These are phyloP conservation scores for Leucopsar rothschildi DNA, from an alignment of 2,113 vertebrate genomes.

Conservation along the genomic window DNA sequence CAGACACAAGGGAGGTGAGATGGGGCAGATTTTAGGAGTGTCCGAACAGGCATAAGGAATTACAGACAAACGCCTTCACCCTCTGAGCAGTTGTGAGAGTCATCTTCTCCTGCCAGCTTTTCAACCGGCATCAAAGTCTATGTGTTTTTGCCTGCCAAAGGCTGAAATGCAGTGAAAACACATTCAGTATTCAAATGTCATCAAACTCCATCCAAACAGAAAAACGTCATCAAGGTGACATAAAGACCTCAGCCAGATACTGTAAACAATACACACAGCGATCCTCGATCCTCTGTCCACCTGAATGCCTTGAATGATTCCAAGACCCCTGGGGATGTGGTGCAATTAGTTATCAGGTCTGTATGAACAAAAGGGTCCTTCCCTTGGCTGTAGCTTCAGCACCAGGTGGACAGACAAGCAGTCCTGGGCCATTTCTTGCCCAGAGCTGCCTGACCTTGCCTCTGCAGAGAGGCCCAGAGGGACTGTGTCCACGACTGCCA, in stretches of 20 bases:
- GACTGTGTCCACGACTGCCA: neutral
- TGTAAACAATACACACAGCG: accelerated
- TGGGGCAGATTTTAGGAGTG: neutral
- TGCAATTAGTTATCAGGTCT: neutral
- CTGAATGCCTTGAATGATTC: neutral
- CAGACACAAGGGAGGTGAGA: neutral
- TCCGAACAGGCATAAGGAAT: neutral
- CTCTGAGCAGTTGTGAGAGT: neutral
- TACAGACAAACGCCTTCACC: neutral
- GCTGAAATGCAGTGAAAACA: neutral
- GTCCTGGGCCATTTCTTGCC: neutral
- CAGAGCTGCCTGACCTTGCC: neutral
- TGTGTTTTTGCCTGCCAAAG: neutral
- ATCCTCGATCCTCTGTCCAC: neutral
- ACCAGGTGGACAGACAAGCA: neutral
- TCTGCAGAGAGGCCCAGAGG: neutral
- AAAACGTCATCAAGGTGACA: neutral
- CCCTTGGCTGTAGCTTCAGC: neutral
- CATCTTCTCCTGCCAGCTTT: neutral
- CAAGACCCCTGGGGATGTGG: neutral
- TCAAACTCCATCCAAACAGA: neutral
- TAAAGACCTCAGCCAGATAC: neutral
- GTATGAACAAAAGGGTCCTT: neutral
- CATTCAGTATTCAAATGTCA: neutral
- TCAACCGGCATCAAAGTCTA: neutral